These are phyloP conservation scores for Bufotes viridis DNA, from an alignment of 2,797 vertebrate species.

Conservation along the genomic window DNA sequence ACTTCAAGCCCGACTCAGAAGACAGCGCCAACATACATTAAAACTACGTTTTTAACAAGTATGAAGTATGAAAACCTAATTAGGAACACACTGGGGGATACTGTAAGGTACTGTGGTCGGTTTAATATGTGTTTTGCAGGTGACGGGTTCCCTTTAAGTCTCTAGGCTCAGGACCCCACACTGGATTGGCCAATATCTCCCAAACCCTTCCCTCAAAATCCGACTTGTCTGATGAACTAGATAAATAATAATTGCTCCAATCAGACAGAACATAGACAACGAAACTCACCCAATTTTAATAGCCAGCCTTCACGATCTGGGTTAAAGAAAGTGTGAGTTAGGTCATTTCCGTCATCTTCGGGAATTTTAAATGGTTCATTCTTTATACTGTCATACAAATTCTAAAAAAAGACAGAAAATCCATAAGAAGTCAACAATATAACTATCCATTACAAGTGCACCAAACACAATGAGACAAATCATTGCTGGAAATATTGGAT, in stretches of 20 bases:
- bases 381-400: constrained; percentile 90
- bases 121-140: no score
- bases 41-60: no score
- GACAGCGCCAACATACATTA: no score
- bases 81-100: no score
- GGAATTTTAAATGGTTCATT: constrained; percentile 95
- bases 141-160: no score
- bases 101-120: no score
- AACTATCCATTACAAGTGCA: not conserved
- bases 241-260: not conserved
- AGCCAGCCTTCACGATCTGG: constrained; percentile 94
- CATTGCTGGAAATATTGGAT: no score
- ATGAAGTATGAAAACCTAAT: no score
- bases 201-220: not conserved
- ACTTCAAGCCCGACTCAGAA: no score
- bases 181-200: not conserved
- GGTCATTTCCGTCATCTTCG: constrained; percentile 91
- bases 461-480: no score
- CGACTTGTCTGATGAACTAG: not conserved
- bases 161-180: no score
- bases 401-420: constrained; percentile 69
- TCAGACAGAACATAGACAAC: not conserved
- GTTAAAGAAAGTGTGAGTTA: constrained; percentile 95
- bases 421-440: not conserved
- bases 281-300: constrained; percentile 87